These are phyloP conservation scores for Drosophila sordidapex DNA, from an alignment of 2,888 invertebrate species.

Conservation along the genomic window DNA sequence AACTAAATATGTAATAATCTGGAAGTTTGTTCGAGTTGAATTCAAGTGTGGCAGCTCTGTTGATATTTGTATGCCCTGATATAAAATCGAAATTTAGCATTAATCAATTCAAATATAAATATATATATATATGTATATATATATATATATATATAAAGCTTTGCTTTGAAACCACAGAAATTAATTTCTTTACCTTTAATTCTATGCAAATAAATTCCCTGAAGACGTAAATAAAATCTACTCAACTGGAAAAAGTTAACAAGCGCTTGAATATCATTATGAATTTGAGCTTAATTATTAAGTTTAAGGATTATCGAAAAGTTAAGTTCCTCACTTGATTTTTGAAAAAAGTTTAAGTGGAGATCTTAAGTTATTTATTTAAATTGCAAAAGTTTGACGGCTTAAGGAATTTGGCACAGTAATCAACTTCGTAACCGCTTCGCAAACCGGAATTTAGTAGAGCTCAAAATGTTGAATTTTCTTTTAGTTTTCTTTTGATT, in stretches of 20 bases:
- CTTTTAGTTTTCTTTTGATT: neutral
- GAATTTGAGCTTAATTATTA: neutral
- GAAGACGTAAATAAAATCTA: neutral
- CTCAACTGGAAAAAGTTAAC: neutral
- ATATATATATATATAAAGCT: neutral
- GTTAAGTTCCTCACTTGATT: neutral
- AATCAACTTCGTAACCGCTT: neutral
- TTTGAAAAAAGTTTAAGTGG: neutral
- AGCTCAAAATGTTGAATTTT: neutral
- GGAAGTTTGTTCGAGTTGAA: neutral
- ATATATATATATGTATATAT: too few relatives aligned
- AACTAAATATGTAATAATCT: neutral
- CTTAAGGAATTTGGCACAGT: neutral
- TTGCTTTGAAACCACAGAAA: neutral
- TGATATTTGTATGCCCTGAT: neutral
- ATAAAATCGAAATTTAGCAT: neutral
- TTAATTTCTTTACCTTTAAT: neutral
- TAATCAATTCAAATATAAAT: neutral
- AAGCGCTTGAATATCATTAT: neutral
- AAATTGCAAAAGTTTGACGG: neutral
- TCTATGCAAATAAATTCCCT: neutral
- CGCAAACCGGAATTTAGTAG: neutral
- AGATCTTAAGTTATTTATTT: neutral
- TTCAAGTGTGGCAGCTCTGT: neutral
- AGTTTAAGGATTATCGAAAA: neutral